phyloP scores from a whole-genome alignment of 2,888 invertebrate species.

The Cistogaster globosa region DNA sequence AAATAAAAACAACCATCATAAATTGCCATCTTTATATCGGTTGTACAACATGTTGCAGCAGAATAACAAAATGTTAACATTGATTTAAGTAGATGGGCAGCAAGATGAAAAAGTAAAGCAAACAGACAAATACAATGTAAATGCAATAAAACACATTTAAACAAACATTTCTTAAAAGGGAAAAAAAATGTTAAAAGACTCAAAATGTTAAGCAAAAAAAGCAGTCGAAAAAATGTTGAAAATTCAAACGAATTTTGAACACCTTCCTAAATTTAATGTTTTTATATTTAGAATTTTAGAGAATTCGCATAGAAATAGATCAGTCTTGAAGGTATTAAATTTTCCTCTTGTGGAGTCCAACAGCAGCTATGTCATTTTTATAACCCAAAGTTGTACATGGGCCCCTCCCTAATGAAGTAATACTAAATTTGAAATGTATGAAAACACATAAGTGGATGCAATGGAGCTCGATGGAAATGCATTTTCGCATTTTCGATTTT shows the following conservation, averaged over 20 bases:
- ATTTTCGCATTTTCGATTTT: no score
- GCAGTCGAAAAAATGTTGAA: background rate
- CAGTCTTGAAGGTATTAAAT: no score
- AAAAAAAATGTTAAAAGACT: background rate
- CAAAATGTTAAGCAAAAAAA: background rate
- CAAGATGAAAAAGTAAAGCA: constrained; percentile 29
- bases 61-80: constrained; percentile 65
- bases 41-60: constrained; percentile 48
- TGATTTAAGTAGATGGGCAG: constrained; percentile 23
- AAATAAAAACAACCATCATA: constrained; percentile 57
- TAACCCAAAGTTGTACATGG: no score
- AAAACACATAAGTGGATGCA: no score
- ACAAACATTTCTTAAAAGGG: constrained; percentile 43
- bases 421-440: no score
- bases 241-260: background rate
- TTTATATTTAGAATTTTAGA: no score
- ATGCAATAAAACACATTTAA: constrained; percentile 39
- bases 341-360: no score
- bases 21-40: constrained; percentile 58
- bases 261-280: background rate
- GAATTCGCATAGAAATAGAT: no score
- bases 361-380: no score
- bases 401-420: no score
- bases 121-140: background rate
- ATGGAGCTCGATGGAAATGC: no score